phyloP scores from a whole-genome alignment of 2,113 vertebrate species.

The Galeopterus variegatus region DNA sequence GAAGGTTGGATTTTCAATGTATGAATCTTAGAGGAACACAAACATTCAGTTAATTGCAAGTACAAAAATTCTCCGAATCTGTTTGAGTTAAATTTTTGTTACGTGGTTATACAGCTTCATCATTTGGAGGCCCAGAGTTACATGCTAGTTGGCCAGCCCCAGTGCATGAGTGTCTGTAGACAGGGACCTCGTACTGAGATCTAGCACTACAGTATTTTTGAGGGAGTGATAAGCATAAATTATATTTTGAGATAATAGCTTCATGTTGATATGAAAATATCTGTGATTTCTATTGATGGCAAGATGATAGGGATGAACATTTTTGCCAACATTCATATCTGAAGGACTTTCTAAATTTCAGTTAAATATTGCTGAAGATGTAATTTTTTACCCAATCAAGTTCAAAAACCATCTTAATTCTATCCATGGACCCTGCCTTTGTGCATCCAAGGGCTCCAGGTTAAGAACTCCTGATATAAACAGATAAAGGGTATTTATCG shows the following conservation, averaged over 20 bases:
- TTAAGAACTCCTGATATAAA: constrained; percentile 25
- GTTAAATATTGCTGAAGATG: constrained; percentile 41
- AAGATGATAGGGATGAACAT: constrained; percentile 37
- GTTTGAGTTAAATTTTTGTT: constrained; percentile 15
- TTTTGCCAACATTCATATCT: constrained; percentile 16
- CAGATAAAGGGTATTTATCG: not conserved
- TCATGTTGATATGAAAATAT: constrained; percentile 12
- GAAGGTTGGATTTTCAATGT: not conserved
- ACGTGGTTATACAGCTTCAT: not conserved
- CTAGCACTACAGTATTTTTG: not conserved
- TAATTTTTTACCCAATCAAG: not conserved
- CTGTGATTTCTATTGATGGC: not conserved
- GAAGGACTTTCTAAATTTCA: constrained; percentile 3
- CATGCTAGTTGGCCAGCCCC: not conserved
- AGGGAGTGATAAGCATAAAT: not conserved
- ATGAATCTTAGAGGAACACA: not conserved
- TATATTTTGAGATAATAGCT: constrained; percentile 8
- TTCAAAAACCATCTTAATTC: not conserved
- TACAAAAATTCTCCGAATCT: constrained; percentile 29
- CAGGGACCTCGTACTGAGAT: not conserved
- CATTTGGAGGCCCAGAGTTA: not conserved
- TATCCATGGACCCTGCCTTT: not conserved
- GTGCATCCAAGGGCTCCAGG: not conserved
- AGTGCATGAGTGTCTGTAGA: not conserved
- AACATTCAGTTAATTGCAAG: not conserved